Evolutionary conservation across 2,113 vertebrate species (phyloP), one percentile per base, ranked within the genome.

Genomic region (Bucco capensis): DNA sequence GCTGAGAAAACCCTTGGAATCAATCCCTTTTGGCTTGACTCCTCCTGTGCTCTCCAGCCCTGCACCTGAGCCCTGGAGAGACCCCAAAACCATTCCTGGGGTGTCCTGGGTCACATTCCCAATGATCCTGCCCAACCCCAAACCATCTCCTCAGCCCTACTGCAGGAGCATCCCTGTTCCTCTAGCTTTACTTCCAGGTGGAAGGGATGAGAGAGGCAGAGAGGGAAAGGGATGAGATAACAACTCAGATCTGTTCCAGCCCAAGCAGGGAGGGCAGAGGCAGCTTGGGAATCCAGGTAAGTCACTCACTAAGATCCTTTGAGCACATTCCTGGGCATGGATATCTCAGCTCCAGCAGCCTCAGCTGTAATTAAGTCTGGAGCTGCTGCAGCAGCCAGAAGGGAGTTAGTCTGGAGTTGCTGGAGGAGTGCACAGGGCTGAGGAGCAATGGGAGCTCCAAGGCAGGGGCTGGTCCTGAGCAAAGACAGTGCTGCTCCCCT

Each of bases 351-450:
- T 94, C 94, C 89, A 17, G 23, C 88, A 28, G 67, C 56, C 84
- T 89, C 89, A 76, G 88, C 95, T 93, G 94, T 88, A 89, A 96
- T 96, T 94, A 89, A 93, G 47, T 53, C 95, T 94, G 90, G 90
- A 93, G 93, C 57, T 0, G 60, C 86, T 7, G 38, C 89, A 38
- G 92, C 65, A 88, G 62, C 86, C 28, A 0, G 49, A 30, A 50
- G 89, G 61, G 46, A 54, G 75, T 83, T 72, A 25, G 91, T 50
- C 91, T 86, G 1, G 30, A 12, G 92, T 62, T 92, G 83, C 86
- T 5, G 53, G 86, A 65, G 83, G n/a, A 82, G 89, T 10, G 13
- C 16, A 25, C 6, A 19, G 19, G 38, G 58, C 58, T 61, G 37
- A 3, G 12, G 60, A 64, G 61, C 13, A 21, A 16, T n/a, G 40